Evolutionary conservation across 2,797 vertebrate genomes (phyloP), one percentile per base, ranked within the genome.

Genomic region (Balearica regulorum): DNA sequence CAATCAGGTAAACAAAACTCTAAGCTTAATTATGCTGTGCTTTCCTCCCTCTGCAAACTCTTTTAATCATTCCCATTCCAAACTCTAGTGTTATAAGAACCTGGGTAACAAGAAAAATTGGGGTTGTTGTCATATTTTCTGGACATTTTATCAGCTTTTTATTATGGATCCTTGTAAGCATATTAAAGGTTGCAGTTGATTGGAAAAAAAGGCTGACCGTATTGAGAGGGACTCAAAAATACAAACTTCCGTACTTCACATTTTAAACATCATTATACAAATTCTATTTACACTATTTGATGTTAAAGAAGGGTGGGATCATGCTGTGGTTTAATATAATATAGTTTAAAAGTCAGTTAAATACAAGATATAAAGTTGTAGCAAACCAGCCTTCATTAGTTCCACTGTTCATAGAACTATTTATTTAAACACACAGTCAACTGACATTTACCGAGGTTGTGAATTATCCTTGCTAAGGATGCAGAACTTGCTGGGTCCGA

Each of bases 1-100:
- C 44, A 91, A 91, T 55, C 61, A 87, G 61, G 65, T 84, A 95
- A 96, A 93, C 65, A 96, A 95, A 96, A 91, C n/a, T 49, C 83
- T 87, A 85, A 87, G 78, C 14, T 60, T 94, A 93, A 94, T 95
- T 96, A 64, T 68, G 44, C 39, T 66, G 44, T 31, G 8, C 17
- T 95, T 92, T 85, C 64, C 43, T 95, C 37, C 10, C 14, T 82
- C 73, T 73, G 51, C 41, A 90, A 96, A 94, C 8, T 93, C 71
- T 93, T 93, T 70, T 87, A 89, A 54, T 89, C 16, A 7, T 61
- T 89, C 37, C 44, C 13, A 31, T 91, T 93, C 46, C 46, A 89
- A 93, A 76, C 7, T 57, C 49, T 11, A 29, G 49, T 55, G 31
- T 60, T 79, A 58, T 9, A 9, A 91, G 20, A 60, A 87, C 25